Percentiles rank a stretch among this genome's conserved stretches.
Evolutionary conservation across 1,140 invertebrate species (phyloP).

Genomic region (Bombus superbus): DNA sequence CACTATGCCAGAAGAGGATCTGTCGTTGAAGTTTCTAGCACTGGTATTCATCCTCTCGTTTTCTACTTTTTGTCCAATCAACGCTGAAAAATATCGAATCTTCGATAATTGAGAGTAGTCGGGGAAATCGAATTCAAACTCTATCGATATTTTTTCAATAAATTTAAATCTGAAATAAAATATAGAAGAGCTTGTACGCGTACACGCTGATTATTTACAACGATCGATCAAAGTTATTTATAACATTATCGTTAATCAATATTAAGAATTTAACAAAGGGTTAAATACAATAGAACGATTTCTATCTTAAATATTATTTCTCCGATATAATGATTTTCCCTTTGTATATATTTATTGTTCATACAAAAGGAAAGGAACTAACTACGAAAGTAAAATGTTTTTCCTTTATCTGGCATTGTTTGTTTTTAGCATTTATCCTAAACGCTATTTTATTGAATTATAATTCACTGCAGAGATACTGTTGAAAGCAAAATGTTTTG

Average conservation of each 20-base stretch:
- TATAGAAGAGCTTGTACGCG: too few relatives aligned
- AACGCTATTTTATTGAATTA: not conserved
- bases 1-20: constrained; percentile 75
- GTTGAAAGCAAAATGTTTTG: not conserved
- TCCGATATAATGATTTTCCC: too few relatives aligned
- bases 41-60: constrained; percentile 58
- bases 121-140: too few relatives aligned
- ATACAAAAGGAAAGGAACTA: too few relatives aligned
- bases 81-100: too few relatives aligned
- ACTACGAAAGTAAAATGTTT: not conserved
- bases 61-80: not conserved
- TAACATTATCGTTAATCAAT: not conserved
- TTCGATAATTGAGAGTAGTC: too few relatives aligned
- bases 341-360: too few relatives aligned
- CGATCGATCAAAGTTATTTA: too few relatives aligned
- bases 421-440: not conserved
- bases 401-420: not conserved
- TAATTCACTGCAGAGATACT: not conserved
- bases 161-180: too few relatives aligned
- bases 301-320: not conserved
- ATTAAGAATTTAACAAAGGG: not conserved
- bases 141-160: too few relatives aligned
- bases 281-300: too few relatives aligned
- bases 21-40: constrained; percentile 78
- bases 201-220: too few relatives aligned